Evolutionary conservation across 2,113 vertebrate genomes (phyloP).

Genomic region (Daubentonia madagascariensis): DNA sequence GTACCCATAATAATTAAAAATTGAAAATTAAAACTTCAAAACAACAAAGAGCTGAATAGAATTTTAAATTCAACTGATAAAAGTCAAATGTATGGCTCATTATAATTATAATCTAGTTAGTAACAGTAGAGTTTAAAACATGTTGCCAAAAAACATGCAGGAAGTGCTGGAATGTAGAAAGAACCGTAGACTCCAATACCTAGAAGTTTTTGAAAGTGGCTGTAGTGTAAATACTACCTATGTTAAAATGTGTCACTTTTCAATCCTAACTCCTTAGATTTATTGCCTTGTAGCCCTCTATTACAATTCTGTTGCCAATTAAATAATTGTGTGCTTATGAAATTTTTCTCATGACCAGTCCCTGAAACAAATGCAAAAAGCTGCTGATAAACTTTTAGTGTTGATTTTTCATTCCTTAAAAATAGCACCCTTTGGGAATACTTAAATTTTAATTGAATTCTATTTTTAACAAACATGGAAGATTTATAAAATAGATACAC

Average conservation of each 20-base stretch:
- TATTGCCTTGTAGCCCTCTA: not conserved
- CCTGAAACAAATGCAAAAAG: not conserved
- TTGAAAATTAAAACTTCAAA: too few species aligned
- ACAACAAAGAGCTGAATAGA: not conserved
- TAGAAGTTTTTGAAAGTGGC: not conserved
- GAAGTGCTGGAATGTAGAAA: not conserved
- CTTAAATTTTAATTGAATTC: not conserved
- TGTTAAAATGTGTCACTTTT: not conserved
- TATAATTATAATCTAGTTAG: not conserved
- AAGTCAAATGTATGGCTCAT: not conserved
- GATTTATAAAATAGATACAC: not conserved
- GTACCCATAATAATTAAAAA: too few species aligned
- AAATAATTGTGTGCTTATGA: not conserved
- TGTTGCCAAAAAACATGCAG: not conserved
- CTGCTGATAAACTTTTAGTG: not conserved
- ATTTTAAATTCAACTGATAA: not conserved
- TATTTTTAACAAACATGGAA: not conserved
- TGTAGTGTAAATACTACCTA: not conserved
- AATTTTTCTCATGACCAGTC: not conserved
- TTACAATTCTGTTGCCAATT: not conserved
- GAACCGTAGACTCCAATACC: not conserved
- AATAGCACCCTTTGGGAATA: not conserved
- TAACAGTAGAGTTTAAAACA: not conserved
- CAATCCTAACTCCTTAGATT: not conserved
- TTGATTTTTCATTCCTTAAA: not conserved